Conservation (phyloP, 2,888 invertebrate genomes). For the Acronicta psi region DNA sequence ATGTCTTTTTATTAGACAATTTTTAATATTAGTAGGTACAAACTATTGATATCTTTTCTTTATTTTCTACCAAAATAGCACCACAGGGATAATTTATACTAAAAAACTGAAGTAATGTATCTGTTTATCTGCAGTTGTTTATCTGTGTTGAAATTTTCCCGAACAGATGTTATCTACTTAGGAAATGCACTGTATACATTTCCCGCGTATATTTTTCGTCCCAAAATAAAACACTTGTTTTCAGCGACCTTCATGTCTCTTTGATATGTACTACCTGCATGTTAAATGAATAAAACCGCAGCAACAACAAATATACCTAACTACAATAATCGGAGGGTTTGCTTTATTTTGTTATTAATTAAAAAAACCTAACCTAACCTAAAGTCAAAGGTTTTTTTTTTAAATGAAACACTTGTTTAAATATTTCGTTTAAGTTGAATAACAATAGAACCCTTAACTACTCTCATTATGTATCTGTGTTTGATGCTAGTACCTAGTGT, state of each 20-base stretch:
- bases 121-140: not conserved
- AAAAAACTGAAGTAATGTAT: too few relatives aligned
- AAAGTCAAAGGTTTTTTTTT: too few relatives aligned
- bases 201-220: slow-evolving; percentile 12
- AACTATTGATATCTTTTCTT: too few relatives aligned
- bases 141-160: slow-evolving; percentile 11
- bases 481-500: not conserved
- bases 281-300: slow-evolving; percentile 12
- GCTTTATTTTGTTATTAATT: too few relatives aligned
- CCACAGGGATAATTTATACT: too few relatives aligned
- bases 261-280: slow-evolving; percentile 28
- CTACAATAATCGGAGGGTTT: slow-evolving; percentile 4
- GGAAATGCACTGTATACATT: slow-evolving; percentile 27
- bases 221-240: slow-evolving; percentile 25
- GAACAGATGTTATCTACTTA: slow-evolving; percentile 21
- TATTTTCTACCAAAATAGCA: too few relatives aligned
- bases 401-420: too few relatives aligned
- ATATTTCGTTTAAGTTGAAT: too few relatives aligned
- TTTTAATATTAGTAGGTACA: too few relatives aligned
- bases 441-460: slow-evolving; percentile 11
- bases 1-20: too few relatives aligned
- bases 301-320: not conserved
- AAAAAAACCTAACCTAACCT: too few relatives aligned
- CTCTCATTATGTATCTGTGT: not conserved
- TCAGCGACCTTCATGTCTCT: slow-evolving; percentile 15